phyloP scores from a whole-genome alignment of 2,797 vertebrate species.

The Selene dorsalis region DNA sequence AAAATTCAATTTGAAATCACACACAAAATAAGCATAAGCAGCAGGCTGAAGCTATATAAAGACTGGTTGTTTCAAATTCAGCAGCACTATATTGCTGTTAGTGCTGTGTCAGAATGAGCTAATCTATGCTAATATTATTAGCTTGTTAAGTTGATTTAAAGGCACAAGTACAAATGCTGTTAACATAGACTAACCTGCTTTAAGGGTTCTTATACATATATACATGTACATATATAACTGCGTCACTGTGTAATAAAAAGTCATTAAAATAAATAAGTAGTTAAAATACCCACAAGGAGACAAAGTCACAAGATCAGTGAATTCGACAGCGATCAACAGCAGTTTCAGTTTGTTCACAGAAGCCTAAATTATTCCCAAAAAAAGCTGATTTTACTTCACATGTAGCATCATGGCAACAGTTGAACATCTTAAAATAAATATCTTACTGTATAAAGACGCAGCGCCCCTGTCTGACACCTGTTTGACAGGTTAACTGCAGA shows the following conservation, averaged over 20 bases:
- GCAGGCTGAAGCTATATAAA: background rate
- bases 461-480: too few relatives aligned
- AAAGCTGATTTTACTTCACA: background rate
- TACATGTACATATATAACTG: background rate
- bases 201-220: too few relatives aligned
- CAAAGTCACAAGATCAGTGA: background rate
- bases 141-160: background rate
- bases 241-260: background rate
- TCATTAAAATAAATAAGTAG: background rate
- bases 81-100: background rate
- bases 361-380: background rate
- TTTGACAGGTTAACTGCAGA: background rate
- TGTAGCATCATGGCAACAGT: background rate
- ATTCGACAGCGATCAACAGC: background rate
- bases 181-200: background rate
- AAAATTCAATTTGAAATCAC: background rate
- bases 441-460: background rate
- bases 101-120: background rate
- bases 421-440: background rate
- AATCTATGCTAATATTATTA: background rate
- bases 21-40: background rate
- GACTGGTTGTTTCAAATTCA: background rate
- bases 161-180: background rate
- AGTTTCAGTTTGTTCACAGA: background rate
- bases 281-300: background rate